phyloP scores from a whole-genome alignment of 2,888 invertebrate species.

The Rhamphomyia laevipes region DNA sequence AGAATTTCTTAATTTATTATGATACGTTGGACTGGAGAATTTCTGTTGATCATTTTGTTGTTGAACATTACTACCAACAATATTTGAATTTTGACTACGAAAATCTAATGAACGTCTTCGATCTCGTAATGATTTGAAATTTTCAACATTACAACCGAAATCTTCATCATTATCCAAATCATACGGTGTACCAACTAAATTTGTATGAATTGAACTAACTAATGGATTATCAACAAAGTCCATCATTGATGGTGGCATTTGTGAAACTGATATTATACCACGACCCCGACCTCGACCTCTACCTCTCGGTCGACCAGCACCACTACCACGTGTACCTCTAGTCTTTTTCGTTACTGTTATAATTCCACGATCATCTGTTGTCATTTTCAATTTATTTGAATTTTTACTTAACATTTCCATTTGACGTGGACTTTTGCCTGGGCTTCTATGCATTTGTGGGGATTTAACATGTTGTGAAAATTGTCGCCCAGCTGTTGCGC shows the following conservation, averaged over 20 bases:
- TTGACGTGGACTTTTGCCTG: conserved; percentile 57
- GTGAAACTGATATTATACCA: conserved; percentile 21
- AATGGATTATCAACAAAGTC: conserved; percentile 42
- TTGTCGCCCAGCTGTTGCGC: background rate
- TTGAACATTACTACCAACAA: background rate
- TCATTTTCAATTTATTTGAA: conserved; percentile 24
- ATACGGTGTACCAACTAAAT: conserved; percentile 75
- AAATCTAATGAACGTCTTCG: conserved; percentile 64
- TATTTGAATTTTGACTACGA: conserved; percentile 27
- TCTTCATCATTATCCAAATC: conserved; percentile 79
- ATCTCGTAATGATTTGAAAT: conserved; percentile 67
- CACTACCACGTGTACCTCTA: conserved; percentile 26
- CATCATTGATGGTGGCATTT: conserved; percentile 27
- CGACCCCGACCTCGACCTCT: conserved; percentile 40
- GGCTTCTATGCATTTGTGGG: conserved; percentile 49
- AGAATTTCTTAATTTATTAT: conserved; percentile 26
- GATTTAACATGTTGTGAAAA: conserved; percentile 40
- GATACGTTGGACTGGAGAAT: conserved; percentile 25
- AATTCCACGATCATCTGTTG: conserved; percentile 18
- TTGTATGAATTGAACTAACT: conserved; percentile 54
- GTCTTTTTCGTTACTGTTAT: conserved; percentile 26
- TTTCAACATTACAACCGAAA: conserved; percentile 64
- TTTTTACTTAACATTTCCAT: conserved; percentile 36
- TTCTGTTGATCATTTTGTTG: conserved; percentile 16
- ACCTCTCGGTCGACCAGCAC: conserved; percentile 31